These are phyloP conservation scores for Bombyx mori DNA, from an alignment of 1,140 invertebrate genomes.

Conservation along the genomic window ASM3026992v2 NC_085117.1:18954501-18955000, in stretches of 20 bases:
- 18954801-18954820: conserved; percentile 32
- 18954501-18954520: conserved; percentile 28
- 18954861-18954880: conserved; percentile 66
- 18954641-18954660: conserved; percentile 25
- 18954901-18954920: conserved; percentile 47
- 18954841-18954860: conserved; percentile 63
- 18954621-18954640: conserved; percentile 8
- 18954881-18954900: conserved; percentile 27
- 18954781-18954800: conserved; percentile 54
- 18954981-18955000: conserved; percentile 32
- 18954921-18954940: conserved; percentile 43
- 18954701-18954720: conserved; percentile 17
- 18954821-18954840: conserved; percentile 58
- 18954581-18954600: neutral
- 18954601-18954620: too few relatives aligned
- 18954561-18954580: conserved; percentile 5
- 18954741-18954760: conserved; percentile 58
- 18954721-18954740: conserved; percentile 20
- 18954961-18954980: conserved; percentile 35
- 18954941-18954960: conserved; percentile 38
- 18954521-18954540: conserved; percentile 19
- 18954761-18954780: conserved; percentile 64
- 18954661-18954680: conserved; percentile 48
- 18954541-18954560: conserved; percentile 8
- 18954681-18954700: conserved; percentile 65